Percentiles rank a stretch among this genome's conserved stretches.
Evolutionary conservation across 1,140 invertebrate species (phyloP).

Genomic region (Helicoverpa zea): DNA sequence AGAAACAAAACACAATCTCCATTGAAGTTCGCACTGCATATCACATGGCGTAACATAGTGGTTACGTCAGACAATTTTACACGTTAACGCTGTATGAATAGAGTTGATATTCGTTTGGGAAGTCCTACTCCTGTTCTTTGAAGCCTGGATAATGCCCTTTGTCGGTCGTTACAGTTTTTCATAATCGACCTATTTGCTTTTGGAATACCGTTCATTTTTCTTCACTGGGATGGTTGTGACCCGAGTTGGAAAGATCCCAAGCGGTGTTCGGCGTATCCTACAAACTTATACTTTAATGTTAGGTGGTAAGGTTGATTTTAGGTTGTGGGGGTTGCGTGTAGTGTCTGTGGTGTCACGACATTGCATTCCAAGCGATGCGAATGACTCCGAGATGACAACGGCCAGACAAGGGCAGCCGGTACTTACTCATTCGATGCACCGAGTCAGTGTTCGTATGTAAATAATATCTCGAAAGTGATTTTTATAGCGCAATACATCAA

Average conservation of each 20-base stretch:
- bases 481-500: constrained; percentile 3
- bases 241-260: constrained; percentile 54
- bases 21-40: constrained; percentile 66
- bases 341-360: constrained; percentile 78
- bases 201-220: constrained; percentile 69
- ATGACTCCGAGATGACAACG: constrained; percentile 83
- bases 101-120: constrained; percentile 55
- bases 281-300: constrained; percentile 50
- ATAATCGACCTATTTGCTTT: constrained; percentile 69
- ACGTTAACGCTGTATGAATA: constrained; percentile 51
- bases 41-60: constrained; percentile 60
- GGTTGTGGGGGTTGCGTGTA: constrained; percentile 47
- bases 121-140: constrained; percentile 31
- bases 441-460: constrained; percentile 1
- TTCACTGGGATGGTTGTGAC: constrained; percentile 37
- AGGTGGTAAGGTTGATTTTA: constrained; percentile 46
- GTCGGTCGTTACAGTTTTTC: constrained; percentile 63
- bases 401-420: constrained; percentile 82
- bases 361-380: constrained; percentile 83
- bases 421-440: constrained; percentile 70
- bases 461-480: constrained; percentile 27
- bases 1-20: constrained; percentile 64
- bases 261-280: neutral
- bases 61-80: constrained; percentile 33
- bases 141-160: constrained; percentile 78